Evolutionary conservation across 2,113 vertebrate genomes (phyloP), one percentile per base, ranked within the genome.

Genomic region (Malaclemys terrapin): DNA sequence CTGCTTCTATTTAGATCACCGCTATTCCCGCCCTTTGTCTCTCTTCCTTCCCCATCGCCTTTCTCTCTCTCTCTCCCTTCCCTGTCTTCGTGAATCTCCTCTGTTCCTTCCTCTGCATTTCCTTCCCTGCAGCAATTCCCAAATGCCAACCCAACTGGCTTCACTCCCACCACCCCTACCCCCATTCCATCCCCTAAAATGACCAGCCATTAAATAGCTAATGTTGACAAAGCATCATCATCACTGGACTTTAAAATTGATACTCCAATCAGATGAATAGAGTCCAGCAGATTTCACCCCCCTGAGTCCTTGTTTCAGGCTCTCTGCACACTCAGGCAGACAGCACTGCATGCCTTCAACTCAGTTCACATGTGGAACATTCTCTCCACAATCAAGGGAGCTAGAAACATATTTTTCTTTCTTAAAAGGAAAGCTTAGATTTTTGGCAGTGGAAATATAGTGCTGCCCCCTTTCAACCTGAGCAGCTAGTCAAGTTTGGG

Each of bases 251-350:
- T 69, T 69, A n/a, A 69, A 69, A 65, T 38, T 76, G 31, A 29
- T 87, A 31, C 17, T n/a, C 72, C 0, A 0, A 42, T 52, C 56
- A 80, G 38, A 22, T 42, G 20, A 76, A 45, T 42, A 76, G 38
- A 17, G 47, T 47, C 12, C 25, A 29, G 47, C 16, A 31, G 50
- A 53, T 45, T 57, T 94, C 17, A 80, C 0, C 0, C 19, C 0
- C 1, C 5, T 45, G 65, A 88, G 38, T 8, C 45, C 22, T 49
- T 35, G 16, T 50, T 50, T 80, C 49, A 80, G 72, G 72, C 11
- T 45, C n/a, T 25, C 42, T 24, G 72, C 20, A 76, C 20, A 42
- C 72, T 45, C 22, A 42, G 35, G 10, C 38, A 76, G 38, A 76
- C 20, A 45, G 38, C 72, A 45, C 72, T 24, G 22, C 38, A 76